Base-by-base conservation (phyloP, 2,888 invertebrate genomes). In the Spodoptera picta region DNA sequence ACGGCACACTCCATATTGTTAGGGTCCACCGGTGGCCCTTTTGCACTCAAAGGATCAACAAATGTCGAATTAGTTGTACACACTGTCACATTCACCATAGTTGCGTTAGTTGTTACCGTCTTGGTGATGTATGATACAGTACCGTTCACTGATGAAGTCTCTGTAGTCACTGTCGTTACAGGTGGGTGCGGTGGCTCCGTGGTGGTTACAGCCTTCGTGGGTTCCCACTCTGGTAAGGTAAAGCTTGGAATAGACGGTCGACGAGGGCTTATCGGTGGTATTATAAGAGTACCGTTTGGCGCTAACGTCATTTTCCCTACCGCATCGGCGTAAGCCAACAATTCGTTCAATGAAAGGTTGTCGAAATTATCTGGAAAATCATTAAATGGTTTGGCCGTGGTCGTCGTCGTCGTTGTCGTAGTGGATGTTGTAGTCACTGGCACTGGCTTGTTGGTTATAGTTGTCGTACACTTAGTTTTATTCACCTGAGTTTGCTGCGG, bases 1-100 rank as follows among this genome's bases (percentile, higher is more conserved):
- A 94, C 88, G 36, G 81, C 77, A 69, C 94, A 94, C 65, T 90
- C 84, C 82, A 88, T 89, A 2, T 85, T 74, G 4, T 82, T 75
- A 6, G 84, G 50, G 54, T 89, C 83, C 0, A 90, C 54, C 4
- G 81, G 78, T 4, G 88, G 82, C 1, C 93, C 93, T 71, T 87
- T 90, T 1, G 87, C 79, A 3, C 45, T 75, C 27, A 93, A 49
- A 1, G 94, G 93, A 75, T 94, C 94, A 0, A 86, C 85, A 9
- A 79, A 69, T 3, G 81, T 79, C 0, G 84, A 69, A 19, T 72
- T 77, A 6, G 84, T 83, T 0, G 82, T 87, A 73, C 90, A 89
- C 1, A 80, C 71, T 59, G 91, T 84, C 24, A 77, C 75, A 47
- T 86, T 88, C 0, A 81, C 75, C 36, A 63, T 75, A 7, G 82